Evolutionary conservation across 2,888 invertebrate species (phyloP).

Genomic region (Adineta ricciae): DNA sequence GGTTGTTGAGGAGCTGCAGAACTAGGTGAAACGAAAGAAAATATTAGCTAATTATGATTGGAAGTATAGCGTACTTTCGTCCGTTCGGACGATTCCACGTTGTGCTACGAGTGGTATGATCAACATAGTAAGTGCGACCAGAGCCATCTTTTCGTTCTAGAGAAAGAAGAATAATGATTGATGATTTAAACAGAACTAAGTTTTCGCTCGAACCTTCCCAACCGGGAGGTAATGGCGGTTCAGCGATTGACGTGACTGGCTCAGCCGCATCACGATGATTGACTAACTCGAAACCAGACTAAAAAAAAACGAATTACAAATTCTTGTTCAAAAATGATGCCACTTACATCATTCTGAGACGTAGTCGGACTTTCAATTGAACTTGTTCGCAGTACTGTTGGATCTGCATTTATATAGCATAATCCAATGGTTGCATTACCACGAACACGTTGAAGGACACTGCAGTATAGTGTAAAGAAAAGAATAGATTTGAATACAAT

Average conservation of each 20-base stretch:
- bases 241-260: background rate
- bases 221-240: background rate
- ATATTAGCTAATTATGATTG: background rate
- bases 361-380: background rate
- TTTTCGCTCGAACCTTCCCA: background rate
- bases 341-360: background rate
- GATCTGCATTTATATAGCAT: background rate
- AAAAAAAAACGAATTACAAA: background rate
- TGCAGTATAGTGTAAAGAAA: background rate
- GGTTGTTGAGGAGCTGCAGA: background rate
- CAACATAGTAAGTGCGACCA: constrained; percentile 6
- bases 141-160: background rate
- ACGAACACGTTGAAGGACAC: constrained; percentile 15
- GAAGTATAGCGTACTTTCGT: background rate
- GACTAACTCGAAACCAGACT: background rate
- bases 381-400: background rate
- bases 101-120: background rate
- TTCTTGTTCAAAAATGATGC: background rate
- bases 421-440: background rate
- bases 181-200: background rate
- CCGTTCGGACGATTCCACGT: background rate
- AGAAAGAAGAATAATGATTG: background rate
- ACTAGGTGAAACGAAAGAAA: background rate
- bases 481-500: background rate
- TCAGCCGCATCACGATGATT: background rate